A percentile compares a stretch with the other conserved stretches of the same genome.
Conservation (phyloP, 2,888 invertebrate species). For the Mythimna ferrago region DNA sequence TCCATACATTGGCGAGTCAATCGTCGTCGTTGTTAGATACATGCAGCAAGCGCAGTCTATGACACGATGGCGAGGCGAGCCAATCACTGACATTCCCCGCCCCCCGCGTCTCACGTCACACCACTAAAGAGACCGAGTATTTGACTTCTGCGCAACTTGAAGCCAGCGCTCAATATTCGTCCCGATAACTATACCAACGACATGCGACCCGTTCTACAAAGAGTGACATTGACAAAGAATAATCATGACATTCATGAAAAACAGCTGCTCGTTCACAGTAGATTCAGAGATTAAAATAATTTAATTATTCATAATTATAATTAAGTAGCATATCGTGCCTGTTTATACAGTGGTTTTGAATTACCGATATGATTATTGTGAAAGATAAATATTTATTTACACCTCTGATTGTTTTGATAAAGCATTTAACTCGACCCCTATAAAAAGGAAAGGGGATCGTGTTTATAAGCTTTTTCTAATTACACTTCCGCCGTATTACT, state of each 20-base stretch:
- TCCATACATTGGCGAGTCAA: too few species aligned
- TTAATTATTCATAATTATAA: conserved; percentile 45
- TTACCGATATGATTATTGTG: conserved; percentile 21
- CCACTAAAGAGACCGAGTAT: too few species aligned
- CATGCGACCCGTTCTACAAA: neutral
- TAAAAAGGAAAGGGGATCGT: neutral
- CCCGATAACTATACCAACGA: neutral
- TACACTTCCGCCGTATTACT: neutral
- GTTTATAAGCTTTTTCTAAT: neutral
- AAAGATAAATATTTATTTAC: conserved; percentile 36
- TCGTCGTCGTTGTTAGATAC: too few species aligned
- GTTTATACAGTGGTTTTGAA: conserved; percentile 10
- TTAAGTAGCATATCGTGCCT: conserved; percentile 55
- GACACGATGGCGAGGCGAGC: too few species aligned
- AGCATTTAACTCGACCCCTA: neutral
- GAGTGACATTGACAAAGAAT: conserved; percentile 3
- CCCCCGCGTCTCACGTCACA: too few species aligned
- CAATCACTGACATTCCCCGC: too few species aligned
- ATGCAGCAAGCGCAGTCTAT: too few species aligned
- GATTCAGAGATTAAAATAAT: conserved; percentile 41
- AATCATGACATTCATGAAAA: conserved; percentile 2
- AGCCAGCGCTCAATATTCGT: too few species aligned
- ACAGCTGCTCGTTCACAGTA: conserved; percentile 28
- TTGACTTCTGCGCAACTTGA: too few species aligned
- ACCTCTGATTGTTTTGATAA: conserved; percentile 5